phyloP scores from a whole-genome alignment of 2,888 invertebrate species.

The Liposcelis brunnea region DNA sequence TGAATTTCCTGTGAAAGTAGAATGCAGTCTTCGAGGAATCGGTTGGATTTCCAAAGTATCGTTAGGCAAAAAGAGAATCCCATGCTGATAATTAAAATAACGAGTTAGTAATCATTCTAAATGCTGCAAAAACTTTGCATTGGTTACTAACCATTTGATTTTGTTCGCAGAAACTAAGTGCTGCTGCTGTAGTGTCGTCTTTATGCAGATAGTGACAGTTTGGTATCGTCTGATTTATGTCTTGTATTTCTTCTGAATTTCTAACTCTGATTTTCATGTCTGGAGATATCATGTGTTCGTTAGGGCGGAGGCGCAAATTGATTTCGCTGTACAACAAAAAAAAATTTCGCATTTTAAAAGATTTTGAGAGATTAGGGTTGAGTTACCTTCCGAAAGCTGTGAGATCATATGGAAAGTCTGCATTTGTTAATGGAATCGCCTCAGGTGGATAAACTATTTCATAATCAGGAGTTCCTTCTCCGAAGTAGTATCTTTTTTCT shows the following conservation, averaged over 20 bases:
- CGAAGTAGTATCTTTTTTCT: no score
- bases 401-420: constrained; percentile 38
- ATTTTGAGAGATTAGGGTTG: no score
- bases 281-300: constrained; percentile 40
- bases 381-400: constrained; percentile 35
- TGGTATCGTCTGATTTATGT: constrained; percentile 17
- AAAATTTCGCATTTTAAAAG: no score
- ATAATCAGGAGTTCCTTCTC: constrained; percentile 32
- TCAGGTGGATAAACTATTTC: constrained; percentile 43
- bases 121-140: constrained; percentile 12
- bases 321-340: constrained; percentile 28
- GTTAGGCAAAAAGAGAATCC: constrained; percentile 47
- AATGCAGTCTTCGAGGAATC: constrained; percentile 27
- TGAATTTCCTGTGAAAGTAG: no score
- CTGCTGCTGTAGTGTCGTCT: constrained; percentile 39
- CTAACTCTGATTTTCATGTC: constrained; percentile 41
- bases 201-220: constrained; percentile 49
- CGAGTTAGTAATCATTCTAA: constrained; percentile 9
- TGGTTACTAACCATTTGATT: constrained; percentile 38
- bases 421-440: constrained; percentile 25
- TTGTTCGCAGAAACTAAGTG: constrained; percentile 47
- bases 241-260: constrained; percentile 27
- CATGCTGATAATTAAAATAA: constrained; percentile 38
- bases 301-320: constrained; percentile 41
- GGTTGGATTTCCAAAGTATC: constrained; percentile 53